A percentile compares a stretch with the other conserved stretches of the same genome.
Evolutionary conservation across 2,797 vertebrate genomes (phyloP).

Genomic region (Pogonophryne albipinna): DNA sequence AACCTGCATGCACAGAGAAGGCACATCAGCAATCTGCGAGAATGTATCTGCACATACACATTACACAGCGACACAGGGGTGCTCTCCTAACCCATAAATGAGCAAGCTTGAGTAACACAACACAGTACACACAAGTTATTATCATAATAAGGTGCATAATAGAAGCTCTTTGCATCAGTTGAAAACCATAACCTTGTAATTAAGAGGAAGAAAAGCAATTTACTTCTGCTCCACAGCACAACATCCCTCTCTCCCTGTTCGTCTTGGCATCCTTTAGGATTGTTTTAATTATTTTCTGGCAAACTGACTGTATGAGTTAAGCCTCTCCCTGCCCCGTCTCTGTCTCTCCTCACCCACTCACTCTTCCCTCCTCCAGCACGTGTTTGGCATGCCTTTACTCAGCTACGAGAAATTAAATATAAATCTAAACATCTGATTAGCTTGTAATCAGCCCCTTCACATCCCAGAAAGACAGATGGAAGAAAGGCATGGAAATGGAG

Average conservation of each 20-base stretch:
- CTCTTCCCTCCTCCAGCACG: constrained; percentile 20
- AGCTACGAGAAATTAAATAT: constrained; percentile 47
- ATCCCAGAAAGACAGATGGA: constrained; percentile 17
- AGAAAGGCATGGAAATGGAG: background rate
- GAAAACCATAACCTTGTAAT: constrained; percentile 87
- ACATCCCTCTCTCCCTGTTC: constrained; percentile 54
- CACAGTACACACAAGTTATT: constrained; percentile 84
- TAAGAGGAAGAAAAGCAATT: constrained; percentile 86
- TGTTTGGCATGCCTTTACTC: constrained; percentile 44
- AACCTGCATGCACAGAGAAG: constrained; percentile 12
- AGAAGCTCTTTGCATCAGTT: constrained; percentile 83
- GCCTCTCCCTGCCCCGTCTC: constrained; percentile 26
- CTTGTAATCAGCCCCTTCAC: constrained; percentile 48
- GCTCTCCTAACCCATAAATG: constrained; percentile 80
- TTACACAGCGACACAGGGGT: constrained; percentile 31
- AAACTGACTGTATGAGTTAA: constrained; percentile 60
- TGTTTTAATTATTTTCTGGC: constrained; percentile 80
- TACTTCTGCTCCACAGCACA: constrained; percentile 72
- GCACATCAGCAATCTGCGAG: background rate
- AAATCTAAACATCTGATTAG: constrained; percentile 69
- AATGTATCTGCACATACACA: constrained; percentile 12
- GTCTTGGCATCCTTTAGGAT: constrained; percentile 76
- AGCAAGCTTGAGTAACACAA: constrained; percentile 84
- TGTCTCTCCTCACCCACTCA: constrained; percentile 3
- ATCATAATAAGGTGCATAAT: constrained; percentile 84